A percentile compares a stretch with the other conserved stretches of the same genome.
Evolutionary conservation across 2,113 vertebrate genomes (phyloP).

Genomic region (Irena cyanogastra): DNA sequence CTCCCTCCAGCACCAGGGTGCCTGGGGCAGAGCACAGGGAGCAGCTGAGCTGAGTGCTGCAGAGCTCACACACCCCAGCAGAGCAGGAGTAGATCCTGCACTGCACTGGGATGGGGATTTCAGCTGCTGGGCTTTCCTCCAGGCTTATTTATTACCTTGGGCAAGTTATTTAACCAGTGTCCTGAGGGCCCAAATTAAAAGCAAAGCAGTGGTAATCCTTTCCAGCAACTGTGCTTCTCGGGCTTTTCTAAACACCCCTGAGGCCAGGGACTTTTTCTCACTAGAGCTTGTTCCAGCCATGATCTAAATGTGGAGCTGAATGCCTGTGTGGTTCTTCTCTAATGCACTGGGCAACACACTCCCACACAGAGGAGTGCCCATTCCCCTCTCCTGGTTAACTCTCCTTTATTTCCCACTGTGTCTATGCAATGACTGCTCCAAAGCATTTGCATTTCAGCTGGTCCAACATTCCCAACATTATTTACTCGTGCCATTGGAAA

Average conservation of each 20-base stretch:
- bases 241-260: background rate
- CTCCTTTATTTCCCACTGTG: background rate
- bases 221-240: background rate
- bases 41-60: background rate
- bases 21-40: background rate
- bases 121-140: background rate
- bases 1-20: background rate
- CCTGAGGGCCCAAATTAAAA: background rate
- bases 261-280: background rate
- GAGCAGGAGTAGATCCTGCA: rapidly evolving
- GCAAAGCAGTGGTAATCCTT: background rate
- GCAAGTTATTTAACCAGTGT: background rate
- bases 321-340: background rate
- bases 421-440: background rate
- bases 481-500: background rate
- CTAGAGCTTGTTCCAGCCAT: background rate
- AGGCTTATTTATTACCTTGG: background rate
- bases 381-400: background rate
- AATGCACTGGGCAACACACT: rapidly evolving
- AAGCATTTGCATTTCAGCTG: background rate
- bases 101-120: background rate
- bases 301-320: background rate
- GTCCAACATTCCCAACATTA: background rate
- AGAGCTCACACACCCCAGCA: background rate
- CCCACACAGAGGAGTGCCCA: background rate